phyloP scores from a whole-genome alignment of 1,140 invertebrate genomes.

The Drosophila jambulina region DNA sequence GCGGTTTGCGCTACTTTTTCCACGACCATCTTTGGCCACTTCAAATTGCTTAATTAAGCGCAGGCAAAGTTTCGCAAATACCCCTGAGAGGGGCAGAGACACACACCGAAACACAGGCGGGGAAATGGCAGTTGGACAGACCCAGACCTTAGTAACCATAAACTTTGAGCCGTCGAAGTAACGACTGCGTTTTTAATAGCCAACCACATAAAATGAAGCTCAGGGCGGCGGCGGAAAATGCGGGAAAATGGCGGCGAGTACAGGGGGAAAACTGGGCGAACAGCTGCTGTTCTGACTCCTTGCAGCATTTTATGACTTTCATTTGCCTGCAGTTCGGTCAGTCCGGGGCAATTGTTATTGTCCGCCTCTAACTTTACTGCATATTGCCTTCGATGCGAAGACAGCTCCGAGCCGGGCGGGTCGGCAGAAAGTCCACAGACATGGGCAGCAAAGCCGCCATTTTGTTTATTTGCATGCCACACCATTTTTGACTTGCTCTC shows the following conservation, averaged over 20 bases:
- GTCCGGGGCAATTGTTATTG: constrained; percentile 44
- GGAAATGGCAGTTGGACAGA: constrained; percentile 24
- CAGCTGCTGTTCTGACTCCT: constrained; percentile 38
- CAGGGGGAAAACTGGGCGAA: constrained; percentile 11
- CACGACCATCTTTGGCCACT: constrained; percentile 54
- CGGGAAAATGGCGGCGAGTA: background rate
- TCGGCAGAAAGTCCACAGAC: background rate
- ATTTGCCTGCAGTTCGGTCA: constrained; percentile 68
- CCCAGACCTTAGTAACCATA: constrained; percentile 40
- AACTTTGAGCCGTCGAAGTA: constrained; percentile 77
- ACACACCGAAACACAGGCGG: background rate
- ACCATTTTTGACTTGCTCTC: constrained; percentile 33
- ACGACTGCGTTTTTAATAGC: constrained; percentile 75
- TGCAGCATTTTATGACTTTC: constrained; percentile 76
- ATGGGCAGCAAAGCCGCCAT: constrained; percentile 46
- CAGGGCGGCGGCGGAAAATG: background rate
- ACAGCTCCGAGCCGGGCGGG: background rate
- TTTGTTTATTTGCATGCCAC: constrained; percentile 60
- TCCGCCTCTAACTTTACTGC: constrained; percentile 58
- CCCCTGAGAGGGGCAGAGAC: constrained; percentile 12
- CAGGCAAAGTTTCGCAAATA: constrained; percentile 76
- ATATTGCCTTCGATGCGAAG: constrained; percentile 51
- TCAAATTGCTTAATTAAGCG: constrained; percentile 81
- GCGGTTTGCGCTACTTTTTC: constrained; percentile 76
- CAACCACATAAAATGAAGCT: constrained; percentile 55